Base-by-base conservation (phyloP, 2,888 invertebrate genomes). In the Ypsolopha sequella region DNA sequence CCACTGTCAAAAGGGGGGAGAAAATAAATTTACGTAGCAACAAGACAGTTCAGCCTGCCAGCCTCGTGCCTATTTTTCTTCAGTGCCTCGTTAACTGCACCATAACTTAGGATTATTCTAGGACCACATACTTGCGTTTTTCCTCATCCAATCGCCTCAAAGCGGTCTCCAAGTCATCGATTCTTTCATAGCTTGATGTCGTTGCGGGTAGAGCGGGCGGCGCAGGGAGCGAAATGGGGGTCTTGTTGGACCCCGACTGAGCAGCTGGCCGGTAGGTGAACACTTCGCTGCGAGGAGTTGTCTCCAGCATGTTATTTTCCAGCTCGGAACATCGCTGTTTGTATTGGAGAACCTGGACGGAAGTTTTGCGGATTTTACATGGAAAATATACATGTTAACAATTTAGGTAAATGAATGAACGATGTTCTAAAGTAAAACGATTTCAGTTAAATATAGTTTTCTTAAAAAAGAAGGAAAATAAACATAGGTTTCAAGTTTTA, bases 321-420 rank as follows among this genome's bases (percentile, higher is more conserved):
- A 97, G 81, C 65, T 96, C 96, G 10, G 91, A 87, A 68, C 96
- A 97, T 77, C 95, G 89, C 75, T 96, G 95, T 77, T 96, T 96
- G 80, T 97, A 97, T 84, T 97, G 96, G 57, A 96, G 86, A 46
- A 96, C 92, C 93, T 94, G 66, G 36, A 10, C 6, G 34, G 11
- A 10, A 34, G 10, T 46, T 35, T n/a, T n/a, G 46, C 34, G 11
- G 11, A 10, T 43, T 43, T 46, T 46, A 46, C 11, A 14, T 2
- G 36, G 6, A 41, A 41, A 41, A 41, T 6, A n/a, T 41, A 41
- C 24, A 24, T 24, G 24, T 24, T 24, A 3, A 24, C 24, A 24
- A n/a, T n/a, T n/a, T n/a, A n/a, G n/a, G n/a, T n/a, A n/a, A n/a
- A n/a, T n/a, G n/a, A n/a, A n/a, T n/a, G n/a, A n/a, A n/a, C n/a